Conservation (phyloP, 2,888 invertebrate genomes). For the Linnaemya tessellans region DNA sequence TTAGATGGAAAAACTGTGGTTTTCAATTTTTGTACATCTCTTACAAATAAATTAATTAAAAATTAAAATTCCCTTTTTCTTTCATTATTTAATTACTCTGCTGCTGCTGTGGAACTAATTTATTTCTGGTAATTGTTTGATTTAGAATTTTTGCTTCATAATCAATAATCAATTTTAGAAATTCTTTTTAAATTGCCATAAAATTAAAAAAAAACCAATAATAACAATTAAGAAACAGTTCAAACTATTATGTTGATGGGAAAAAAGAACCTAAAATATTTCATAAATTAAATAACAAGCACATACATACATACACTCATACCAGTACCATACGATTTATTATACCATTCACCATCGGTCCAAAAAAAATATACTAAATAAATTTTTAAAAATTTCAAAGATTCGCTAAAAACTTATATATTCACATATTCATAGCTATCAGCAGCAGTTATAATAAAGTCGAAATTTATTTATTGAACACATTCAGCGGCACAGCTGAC, state of each 20-base stretch:
- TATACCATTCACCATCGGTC: neutral
- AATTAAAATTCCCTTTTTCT: neutral
- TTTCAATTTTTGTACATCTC: neutral
- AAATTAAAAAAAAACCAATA: conserved; percentile 36
- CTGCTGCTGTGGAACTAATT: conserved; percentile 47
- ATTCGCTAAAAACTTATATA: too few relatives aligned
- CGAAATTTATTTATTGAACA: too few relatives aligned
- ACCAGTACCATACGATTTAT: too few relatives aligned
- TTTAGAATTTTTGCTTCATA: conserved; percentile 35
- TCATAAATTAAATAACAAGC: neutral
- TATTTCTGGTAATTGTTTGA: conserved; percentile 45
- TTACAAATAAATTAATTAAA: conserved; percentile 39
- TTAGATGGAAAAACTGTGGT: neutral
- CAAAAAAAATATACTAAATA: too few relatives aligned
- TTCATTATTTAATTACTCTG: conserved; percentile 11
- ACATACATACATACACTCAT: too few relatives aligned
- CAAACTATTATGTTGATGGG: conserved; percentile 43
- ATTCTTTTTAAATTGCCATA: conserved; percentile 49
- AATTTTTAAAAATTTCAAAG: too few relatives aligned
- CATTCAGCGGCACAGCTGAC: too few relatives aligned
- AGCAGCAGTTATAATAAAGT: too few relatives aligned
- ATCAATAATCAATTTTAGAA: conserved; percentile 53
- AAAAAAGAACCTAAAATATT: conserved; percentile 13
- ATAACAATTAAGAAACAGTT: conserved; percentile 48
- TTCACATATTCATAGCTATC: too few relatives aligned